A percentile compares a stretch with the other conserved stretches of the same genome.
These are phyloP conservation scores for Nephrotoma flavescens DNA, from an alignment of 2,888 invertebrate genomes.

Conservation along the genomic window DNA sequence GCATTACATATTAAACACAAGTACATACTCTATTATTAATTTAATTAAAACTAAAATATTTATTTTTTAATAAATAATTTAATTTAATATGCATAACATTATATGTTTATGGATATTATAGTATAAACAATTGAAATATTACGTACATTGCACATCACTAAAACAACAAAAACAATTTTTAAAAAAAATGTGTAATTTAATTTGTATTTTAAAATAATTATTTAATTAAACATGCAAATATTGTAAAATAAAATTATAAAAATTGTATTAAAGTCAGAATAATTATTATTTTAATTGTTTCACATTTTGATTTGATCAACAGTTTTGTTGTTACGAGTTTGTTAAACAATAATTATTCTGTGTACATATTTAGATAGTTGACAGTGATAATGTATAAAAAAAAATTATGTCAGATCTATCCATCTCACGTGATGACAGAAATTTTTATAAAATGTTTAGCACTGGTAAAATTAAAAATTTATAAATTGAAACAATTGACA, in stretches of 20 bases:
- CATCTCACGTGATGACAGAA: too few relatives aligned
- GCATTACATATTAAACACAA: not conserved
- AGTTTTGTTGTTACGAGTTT: too few relatives aligned
- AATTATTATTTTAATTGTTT: too few relatives aligned
- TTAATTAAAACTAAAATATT: not conserved
- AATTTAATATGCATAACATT: not conserved
- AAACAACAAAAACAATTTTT: not conserved
- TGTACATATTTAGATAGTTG: too few relatives aligned
- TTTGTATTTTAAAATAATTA: not conserved
- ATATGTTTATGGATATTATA: not conserved
- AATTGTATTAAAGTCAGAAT: too few relatives aligned
- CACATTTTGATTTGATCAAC: too few relatives aligned
- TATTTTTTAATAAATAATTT: not conserved
- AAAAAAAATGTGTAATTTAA: not conserved
- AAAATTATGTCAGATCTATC: too few relatives aligned
- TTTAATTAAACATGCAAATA: not conserved
- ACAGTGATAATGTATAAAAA: too few relatives aligned
- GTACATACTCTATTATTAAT: not conserved
- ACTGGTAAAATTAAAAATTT: too few relatives aligned
- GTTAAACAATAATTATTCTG: too few relatives aligned
- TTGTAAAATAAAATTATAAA: not conserved
- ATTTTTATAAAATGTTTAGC: too few relatives aligned
- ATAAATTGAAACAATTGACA: too few relatives aligned
- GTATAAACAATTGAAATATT: not conserved
- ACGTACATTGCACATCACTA: not conserved